Conservation (phyloP, 2,113 vertebrate genomes). For the Sakesphorus luctuosus region DNA sequence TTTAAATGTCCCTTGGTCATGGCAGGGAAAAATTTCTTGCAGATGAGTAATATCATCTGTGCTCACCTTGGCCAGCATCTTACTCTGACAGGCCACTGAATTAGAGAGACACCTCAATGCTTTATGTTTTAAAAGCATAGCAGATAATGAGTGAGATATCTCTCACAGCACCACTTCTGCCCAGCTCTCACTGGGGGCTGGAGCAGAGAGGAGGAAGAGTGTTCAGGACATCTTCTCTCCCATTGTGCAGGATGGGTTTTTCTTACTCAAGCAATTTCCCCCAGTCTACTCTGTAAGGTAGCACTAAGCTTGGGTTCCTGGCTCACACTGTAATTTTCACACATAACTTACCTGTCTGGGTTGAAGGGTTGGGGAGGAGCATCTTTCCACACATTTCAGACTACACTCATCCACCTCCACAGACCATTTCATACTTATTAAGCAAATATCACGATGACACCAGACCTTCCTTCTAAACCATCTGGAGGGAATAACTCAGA, state of each 20-base stretch:
- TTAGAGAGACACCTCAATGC: not conserved
- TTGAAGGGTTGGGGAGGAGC: not conserved
- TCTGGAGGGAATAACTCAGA: not conserved
- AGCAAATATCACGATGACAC: not conserved
- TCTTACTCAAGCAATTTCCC: not conserved
- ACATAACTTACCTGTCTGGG: not conserved
- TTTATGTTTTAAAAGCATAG: not conserved
- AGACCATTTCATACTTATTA: not conserved
- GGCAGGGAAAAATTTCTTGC: not conserved
- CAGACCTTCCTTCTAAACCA: not conserved
- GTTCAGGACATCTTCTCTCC: not conserved
- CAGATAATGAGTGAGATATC: rapidly evolving
- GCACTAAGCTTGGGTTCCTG: not conserved
- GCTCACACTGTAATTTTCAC: not conserved
- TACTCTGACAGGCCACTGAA: not conserved
- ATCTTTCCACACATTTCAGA: not conserved
- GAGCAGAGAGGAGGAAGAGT: not conserved
- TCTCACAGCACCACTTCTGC: not conserved
- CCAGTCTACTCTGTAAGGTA: not conserved
- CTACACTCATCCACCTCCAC: not conserved
- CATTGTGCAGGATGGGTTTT: not conserved
- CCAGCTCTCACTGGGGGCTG: not conserved
- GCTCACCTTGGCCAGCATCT: not conserved
- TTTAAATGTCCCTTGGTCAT: not conserved
- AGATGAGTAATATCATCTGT: not conserved